Percentiles rank a stretch among this genome's conserved stretches.
Conservation (phyloP, 2,888 invertebrate species). For the Spicauda simplicius region DNA sequence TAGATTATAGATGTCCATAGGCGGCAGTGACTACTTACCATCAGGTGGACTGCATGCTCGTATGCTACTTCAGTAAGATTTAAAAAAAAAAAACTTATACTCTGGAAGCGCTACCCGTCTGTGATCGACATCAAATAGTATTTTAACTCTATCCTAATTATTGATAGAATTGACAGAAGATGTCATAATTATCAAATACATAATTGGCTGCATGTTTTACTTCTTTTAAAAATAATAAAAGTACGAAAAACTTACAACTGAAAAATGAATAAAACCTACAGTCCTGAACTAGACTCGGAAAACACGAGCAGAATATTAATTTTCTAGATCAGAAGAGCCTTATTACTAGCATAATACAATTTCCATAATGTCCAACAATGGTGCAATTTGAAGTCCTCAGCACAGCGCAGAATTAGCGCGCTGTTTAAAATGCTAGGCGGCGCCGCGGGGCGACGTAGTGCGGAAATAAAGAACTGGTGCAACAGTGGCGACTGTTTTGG, state of each 20-base stretch:
- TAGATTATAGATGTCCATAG: no score
- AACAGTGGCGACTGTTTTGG: constrained; percentile 1
- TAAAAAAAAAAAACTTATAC: no score
- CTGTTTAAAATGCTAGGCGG: constrained; percentile 33
- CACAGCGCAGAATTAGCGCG: constrained; percentile 20
- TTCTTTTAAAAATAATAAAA: no score
- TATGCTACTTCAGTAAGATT: no score
- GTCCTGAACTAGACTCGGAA: background rate
- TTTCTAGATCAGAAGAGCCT: constrained; percentile 2
- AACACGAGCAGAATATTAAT: constrained; percentile 5
- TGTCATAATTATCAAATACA: no score
- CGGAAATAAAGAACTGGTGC: constrained; percentile 32
- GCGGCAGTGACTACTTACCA: no score
- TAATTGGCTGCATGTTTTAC: no score
- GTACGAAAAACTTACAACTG: background rate
- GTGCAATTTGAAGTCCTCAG: constrained; percentile 24
- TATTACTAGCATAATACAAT: constrained; percentile 12
- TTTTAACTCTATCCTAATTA: no score
- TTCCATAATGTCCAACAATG: constrained; percentile 36
- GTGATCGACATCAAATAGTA: no score
- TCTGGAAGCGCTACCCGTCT: no score
- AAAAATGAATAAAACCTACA: background rate
- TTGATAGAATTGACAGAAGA: no score
- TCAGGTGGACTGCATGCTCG: no score
- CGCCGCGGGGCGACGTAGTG: constrained; percentile 20